A percentile compares a stretch with the other conserved stretches of the same genome.
Evolutionary conservation across 2,888 invertebrate species (phyloP).

Genomic region (Diachrysia chrysitis): DNA sequence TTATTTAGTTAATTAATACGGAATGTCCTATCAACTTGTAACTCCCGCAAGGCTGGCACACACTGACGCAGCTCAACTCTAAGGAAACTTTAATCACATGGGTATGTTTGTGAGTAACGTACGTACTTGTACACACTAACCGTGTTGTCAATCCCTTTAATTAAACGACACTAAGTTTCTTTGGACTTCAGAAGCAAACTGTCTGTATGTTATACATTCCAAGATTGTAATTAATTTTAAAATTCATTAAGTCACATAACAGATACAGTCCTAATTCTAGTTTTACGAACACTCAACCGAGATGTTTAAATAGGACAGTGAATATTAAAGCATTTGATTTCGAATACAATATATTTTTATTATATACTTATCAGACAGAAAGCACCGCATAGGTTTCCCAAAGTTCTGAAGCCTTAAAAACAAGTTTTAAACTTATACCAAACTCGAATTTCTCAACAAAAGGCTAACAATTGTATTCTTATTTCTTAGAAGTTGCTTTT

Average conservation of each 20-base stretch:
- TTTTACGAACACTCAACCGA: constrained; percentile 1
- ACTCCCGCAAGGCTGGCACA: constrained; percentile 82
- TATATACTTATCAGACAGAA: constrained; percentile 67
- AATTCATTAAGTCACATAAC: constrained; percentile 24
- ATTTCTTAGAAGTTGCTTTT: constrained; percentile 68
- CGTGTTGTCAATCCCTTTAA: constrained; percentile 75
- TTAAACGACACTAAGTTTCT: constrained; percentile 73
- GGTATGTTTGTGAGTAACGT: constrained; percentile 68
- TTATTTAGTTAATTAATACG: constrained; percentile 89
- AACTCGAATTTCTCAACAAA: constrained; percentile 73
- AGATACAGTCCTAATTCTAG: constrained; percentile 3
- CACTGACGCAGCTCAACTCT: constrained; percentile 78
- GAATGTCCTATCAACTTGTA: constrained; percentile 87
- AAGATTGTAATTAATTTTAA: constrained; percentile 36
- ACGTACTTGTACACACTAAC: constrained; percentile 63
- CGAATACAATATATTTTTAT: constrained; percentile 64
- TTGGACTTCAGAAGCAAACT: constrained; percentile 64
- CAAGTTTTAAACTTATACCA: constrained; percentile 68
- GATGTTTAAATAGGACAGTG: neutral
- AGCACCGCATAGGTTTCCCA: constrained; percentile 72
- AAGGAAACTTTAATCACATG: constrained; percentile 83
- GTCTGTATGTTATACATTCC: constrained; percentile 52
- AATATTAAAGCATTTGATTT: neutral
- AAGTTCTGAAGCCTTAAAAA: constrained; percentile 81
- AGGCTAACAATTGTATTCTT: constrained; percentile 61